Conservation (phyloP, 2,113 vertebrate species). For the Phocoena phocoena region DNA sequence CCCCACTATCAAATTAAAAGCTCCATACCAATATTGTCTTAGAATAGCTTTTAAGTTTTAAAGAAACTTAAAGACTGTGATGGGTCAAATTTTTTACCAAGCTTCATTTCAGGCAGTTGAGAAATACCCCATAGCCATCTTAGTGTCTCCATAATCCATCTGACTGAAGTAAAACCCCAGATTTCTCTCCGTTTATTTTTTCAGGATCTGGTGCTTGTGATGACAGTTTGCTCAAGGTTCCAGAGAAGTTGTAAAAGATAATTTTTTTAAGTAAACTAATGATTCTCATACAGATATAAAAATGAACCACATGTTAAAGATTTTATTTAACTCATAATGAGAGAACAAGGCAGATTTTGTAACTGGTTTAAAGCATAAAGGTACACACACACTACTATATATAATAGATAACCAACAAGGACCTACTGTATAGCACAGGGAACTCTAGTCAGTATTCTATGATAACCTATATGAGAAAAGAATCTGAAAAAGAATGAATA, state of each 20-base stretch:
- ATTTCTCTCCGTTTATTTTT: not conserved
- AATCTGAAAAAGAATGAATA: no score
- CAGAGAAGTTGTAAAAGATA: not conserved
- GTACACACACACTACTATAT: no score
- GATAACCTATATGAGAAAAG: no score
- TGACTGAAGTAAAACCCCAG: not conserved
- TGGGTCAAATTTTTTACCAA: not conserved
- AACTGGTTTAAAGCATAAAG: no score
- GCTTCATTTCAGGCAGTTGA: not conserved
- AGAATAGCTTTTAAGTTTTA: not conserved
- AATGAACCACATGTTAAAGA: no score
- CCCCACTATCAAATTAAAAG: not conserved
- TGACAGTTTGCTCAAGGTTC: not conserved
- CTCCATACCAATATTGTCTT: not conserved
- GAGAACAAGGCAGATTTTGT: no score
- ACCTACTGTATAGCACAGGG: no score
- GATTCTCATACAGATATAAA: no score
- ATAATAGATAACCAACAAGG: no score
- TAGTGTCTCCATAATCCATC: not conserved
- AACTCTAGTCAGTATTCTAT: no score
- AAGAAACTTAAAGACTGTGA: not conserved
- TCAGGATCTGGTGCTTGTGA: not conserved
- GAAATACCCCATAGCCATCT: not conserved
- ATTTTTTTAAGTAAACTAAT: not conserved
- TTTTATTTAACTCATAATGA: no score